Conservation (phyloP, 1,140 invertebrate species). For the Drosophila malerkotliana region DNA sequence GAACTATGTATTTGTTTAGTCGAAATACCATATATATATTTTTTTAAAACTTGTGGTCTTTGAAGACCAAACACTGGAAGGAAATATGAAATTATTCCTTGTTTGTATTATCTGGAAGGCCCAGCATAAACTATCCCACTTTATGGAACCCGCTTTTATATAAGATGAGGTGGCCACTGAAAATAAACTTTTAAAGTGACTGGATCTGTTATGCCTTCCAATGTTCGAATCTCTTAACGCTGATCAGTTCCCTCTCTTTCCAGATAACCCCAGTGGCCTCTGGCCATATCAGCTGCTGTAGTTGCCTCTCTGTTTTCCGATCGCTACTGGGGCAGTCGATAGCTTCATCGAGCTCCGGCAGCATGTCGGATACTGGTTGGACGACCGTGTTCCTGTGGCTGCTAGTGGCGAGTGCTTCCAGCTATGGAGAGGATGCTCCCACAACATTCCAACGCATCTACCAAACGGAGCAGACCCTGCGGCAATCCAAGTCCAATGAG, state of each 20-base stretch:
- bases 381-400: slow-evolving; percentile 5
- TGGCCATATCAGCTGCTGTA: slow-evolving; percentile 38
- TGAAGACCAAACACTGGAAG: too few relatives aligned
- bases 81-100: too few relatives aligned
- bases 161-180: not conserved
- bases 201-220: not conserved
- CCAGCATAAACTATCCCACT: not conserved
- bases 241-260: not conserved
- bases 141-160: not conserved
- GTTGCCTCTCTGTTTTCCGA: slow-evolving; percentile 8
- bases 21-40: too few relatives aligned
- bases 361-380: slow-evolving; percentile 45
- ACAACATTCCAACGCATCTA: slow-evolving; percentile 80
- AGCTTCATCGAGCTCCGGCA: slow-evolving; percentile 46
- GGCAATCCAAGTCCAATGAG: slow-evolving; percentile 84
- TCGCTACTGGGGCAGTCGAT: slow-evolving; percentile 30
- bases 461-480: slow-evolving; percentile 76
- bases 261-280: slow-evolving; percentile 25
- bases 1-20: not conserved
- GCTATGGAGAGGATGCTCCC: not conserved
- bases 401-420: slow-evolving; percentile 1
- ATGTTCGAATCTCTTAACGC: not conserved
- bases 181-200: not conserved
- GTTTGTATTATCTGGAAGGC: too few relatives aligned
- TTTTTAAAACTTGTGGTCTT: too few relatives aligned